Evolutionary conservation across 1,140 invertebrate species (phyloP), one percentile per base, ranked within the genome.

Genomic region (Brachystomella parvula): DNA sequence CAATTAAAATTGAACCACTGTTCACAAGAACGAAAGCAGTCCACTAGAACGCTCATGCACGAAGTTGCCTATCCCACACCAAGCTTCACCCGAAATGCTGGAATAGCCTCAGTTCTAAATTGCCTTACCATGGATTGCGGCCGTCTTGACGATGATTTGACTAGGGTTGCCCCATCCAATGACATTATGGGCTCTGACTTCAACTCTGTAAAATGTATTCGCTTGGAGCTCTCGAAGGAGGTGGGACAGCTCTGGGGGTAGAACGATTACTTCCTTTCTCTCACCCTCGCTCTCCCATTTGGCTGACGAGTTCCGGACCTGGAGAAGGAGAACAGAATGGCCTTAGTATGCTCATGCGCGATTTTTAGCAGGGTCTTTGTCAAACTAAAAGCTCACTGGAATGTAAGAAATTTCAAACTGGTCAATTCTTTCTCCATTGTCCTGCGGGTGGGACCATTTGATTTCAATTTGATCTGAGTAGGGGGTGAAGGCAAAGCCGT

Each of bases 401-500:
- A 89, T 92, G 75, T 86, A 90, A 73, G 81, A 85, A 58, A 96
- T 83, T 76, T 86, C 81, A 78, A 93, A 96, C 74, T 80, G 80
- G 72, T 92, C 86, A 73, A 96, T 94, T 1, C 85, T 85, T 78
- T 91, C 88, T 2, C 92, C 92, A 78, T 95, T 95, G 75, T 94
- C 87, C 17, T 85, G 83, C 0, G 91, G 90, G 35, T 87, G 84
- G 63, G 82, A 84, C 91, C 92, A 95, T 73, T 84, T 81, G 1
- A 93, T 74, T 75, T 92, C 86, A 76, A 86, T 92, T 73, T 85
- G 84, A 78, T 90, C 85, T 2, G 61, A 35, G 49, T 72, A 72
- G 32, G 82, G 77, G 15, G 83, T 85, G 3, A 75, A 39, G 17
- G 75, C 76, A 33, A 77, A 67, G 26, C 74, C 75, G 62, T 72